Base-by-base conservation (phyloP, 2,888 invertebrate genomes). In the Andricus quercusramuli region DNA sequence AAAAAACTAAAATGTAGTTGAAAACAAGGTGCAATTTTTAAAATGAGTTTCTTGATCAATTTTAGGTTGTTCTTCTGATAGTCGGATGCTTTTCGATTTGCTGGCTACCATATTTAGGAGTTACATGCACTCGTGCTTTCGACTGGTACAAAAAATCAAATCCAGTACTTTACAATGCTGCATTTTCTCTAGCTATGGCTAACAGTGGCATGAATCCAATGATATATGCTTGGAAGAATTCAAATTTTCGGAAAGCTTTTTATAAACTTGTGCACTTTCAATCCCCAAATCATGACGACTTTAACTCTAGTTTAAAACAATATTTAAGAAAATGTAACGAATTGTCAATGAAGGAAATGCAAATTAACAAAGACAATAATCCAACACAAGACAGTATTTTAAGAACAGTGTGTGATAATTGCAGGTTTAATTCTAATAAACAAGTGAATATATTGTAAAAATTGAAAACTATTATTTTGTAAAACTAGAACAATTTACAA, bases 211-310 rank as follows among this genome's bases (percentile, higher is more conserved):
- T 97, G 89, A 97, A 97, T 93, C 97, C 97, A 0, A 93, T 97
- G 67, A 97, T 97, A 88, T 97, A 97, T 93, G 96, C 97, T 47
- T 97, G 97, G 97, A 97, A 97, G 92, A 97, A 97, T 91, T 94
- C 95, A 11, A 96, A 95, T 83, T 97, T 97, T 90, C 95, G 97
- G 6, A 94, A 94, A 77, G 96, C 97, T 1, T 97, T 97, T 90
- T 94, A 94, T 47, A 95, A 95, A 84, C 93, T 96, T 17, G 92
- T 96, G 22, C 94, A 95, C 41, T 96, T 96, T 90, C 94, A 95
- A 88, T 93, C 94, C 82, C 95, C 95, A 0, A 95, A 96, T 87
- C 93, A 94, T 1, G 94, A 94, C 0, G 94, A 94, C 81, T 94
- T 94, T 84, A 91, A 94, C 70, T 88, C 91, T 41, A 92, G 91